Percentiles rank a stretch among this genome's conserved stretches.
Evolutionary conservation across 2,888 invertebrate genomes (phyloP).

Genomic region (Pyrocoelia pectoralis): DNA sequence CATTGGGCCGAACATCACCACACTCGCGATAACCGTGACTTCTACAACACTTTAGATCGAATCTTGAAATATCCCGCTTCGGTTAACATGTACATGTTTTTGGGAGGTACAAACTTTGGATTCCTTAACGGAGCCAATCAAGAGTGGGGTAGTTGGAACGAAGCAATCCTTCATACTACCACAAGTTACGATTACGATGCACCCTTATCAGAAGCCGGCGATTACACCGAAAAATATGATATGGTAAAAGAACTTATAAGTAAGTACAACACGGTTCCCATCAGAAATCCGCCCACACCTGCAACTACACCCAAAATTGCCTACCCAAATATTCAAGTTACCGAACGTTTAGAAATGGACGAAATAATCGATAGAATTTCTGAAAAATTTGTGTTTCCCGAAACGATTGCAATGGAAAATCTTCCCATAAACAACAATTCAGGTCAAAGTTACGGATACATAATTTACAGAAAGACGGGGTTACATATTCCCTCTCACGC

Average conservation of each 20-base stretch:
- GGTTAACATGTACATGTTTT: conserved; percentile 92
- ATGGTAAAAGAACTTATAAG: conserved; percentile 67
- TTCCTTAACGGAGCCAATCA: conserved; percentile 60
- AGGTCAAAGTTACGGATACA: conserved; percentile 67
- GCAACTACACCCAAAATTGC: conserved; percentile 47
- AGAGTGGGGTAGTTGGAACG: conserved; percentile 34
- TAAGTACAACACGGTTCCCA: conserved; percentile 51
- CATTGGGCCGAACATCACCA: conserved; percentile 61
- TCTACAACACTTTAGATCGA: conserved; percentile 44
- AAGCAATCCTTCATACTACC: conserved; percentile 51
- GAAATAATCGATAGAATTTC: conserved; percentile 38
- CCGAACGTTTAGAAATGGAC: conserved; percentile 40
- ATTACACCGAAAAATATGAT: conserved; percentile 84
- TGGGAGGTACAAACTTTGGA: conserved; percentile 87
- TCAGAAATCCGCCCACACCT: conserved; percentile 53
- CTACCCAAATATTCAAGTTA: conserved; percentile 48
- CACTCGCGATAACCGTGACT: conserved; percentile 41
- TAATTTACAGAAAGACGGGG: conserved; percentile 60
- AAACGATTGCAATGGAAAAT: conserved; percentile 51
- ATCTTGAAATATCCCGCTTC: conserved; percentile 57
- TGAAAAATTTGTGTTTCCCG: conserved; percentile 26
- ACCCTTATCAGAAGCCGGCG: conserved; percentile 88
- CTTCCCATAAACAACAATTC: conserved; percentile 56
- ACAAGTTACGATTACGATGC: conserved; percentile 75
- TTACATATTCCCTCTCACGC: conserved; percentile 48